These are phyloP conservation scores for Reticulitermes lucifugus DNA, from an alignment of 2,888 invertebrate species.

Conservation along the genomic window DNA sequence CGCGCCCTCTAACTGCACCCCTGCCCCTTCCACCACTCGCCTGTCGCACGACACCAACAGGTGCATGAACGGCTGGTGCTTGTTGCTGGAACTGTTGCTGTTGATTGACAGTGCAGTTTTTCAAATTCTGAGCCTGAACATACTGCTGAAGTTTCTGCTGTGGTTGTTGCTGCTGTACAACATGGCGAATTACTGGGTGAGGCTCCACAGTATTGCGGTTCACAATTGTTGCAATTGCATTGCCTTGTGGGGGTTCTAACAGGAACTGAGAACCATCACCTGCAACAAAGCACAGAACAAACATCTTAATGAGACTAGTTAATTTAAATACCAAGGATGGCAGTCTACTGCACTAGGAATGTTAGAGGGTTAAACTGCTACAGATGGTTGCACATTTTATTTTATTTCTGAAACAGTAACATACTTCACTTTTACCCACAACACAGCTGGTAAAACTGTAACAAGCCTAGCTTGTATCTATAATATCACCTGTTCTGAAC, in stretches of 20 bases:
- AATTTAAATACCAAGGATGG: too few species aligned
- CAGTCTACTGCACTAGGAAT: background rate
- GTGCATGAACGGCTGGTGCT: background rate
- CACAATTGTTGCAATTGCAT: conserved; percentile 54
- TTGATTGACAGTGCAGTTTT: background rate
- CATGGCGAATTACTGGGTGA: background rate
- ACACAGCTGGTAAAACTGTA: too few species aligned
- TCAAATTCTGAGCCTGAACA: background rate
- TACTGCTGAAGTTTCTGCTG: conserved; percentile 2
- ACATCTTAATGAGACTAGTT: too few species aligned
- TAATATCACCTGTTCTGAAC: too few species aligned
- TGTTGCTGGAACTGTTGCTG: background rate
- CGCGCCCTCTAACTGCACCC: conserved; percentile 35
- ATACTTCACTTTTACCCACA: too few species aligned
- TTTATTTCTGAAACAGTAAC: too few species aligned
- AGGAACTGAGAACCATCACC: conserved; percentile 11
- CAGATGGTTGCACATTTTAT: too few species aligned
- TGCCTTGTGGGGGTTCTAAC: conserved; percentile 48
- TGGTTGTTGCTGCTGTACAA: background rate
- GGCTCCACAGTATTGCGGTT: conserved; percentile 53
- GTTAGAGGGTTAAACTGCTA: too few species aligned
- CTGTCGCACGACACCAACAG: background rate
- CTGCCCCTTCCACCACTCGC: background rate
- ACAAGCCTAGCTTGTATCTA: too few species aligned
- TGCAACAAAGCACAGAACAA: background rate